These are phyloP conservation scores for Chlorodrepanis virens DNA, from an alignment of 2,113 vertebrate genomes.

Conservation along the genomic window DNA sequence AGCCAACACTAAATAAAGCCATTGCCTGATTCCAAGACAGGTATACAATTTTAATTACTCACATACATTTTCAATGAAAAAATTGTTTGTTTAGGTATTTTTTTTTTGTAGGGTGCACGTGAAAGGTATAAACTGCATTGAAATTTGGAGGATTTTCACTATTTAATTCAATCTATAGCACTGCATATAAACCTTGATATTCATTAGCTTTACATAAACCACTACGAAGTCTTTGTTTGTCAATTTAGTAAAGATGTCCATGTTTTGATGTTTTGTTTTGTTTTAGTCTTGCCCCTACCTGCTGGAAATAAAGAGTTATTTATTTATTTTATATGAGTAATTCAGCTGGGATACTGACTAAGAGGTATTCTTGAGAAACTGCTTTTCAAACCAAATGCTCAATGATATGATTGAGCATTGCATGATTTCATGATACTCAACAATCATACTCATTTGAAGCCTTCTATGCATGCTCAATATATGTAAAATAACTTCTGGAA, in stretches of 20 bases:
- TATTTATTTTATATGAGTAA: neutral
- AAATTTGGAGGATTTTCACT: neutral
- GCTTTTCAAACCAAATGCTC: neutral
- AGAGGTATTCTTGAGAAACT: neutral
- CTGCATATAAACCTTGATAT: neutral
- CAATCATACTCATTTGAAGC: neutral
- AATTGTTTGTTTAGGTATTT: neutral
- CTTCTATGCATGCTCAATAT: neutral
- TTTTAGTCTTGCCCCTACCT: neutral
- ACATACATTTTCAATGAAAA: neutral
- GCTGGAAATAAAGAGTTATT: neutral
- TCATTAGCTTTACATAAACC: neutral
- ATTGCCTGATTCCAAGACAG: neutral
- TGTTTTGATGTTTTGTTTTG: neutral
- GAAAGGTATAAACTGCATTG: neutral
- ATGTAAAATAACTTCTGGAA: neutral
- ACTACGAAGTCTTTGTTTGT: neutral
- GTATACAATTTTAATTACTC: neutral
- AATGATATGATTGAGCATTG: neutral
- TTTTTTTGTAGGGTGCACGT: rapidly evolving
- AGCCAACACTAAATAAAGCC: neutral
- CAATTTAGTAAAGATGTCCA: neutral
- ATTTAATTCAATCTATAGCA: neutral
- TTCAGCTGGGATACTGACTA: neutral
- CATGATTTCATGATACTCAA: neutral